A percentile compares a stretch with the other conserved stretches of the same genome.
Conservation (phyloP, 2,113 vertebrate genomes). For the Oostethus manadensis region DNA sequence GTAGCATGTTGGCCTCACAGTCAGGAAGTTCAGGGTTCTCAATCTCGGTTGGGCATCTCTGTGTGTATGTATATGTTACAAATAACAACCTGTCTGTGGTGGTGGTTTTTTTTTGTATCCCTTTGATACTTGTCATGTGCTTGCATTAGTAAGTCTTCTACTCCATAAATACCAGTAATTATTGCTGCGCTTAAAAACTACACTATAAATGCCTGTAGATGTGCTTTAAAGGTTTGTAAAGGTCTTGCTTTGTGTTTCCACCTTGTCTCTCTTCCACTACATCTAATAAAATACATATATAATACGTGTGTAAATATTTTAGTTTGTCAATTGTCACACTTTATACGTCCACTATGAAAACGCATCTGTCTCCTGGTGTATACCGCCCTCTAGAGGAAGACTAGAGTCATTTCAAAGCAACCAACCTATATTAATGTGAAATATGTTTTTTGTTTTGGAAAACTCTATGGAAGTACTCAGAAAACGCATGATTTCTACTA, state of each 20-base stretch:
- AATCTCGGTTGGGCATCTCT: no score
- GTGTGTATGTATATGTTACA: no score
- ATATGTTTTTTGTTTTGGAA: background rate
- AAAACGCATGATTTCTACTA: no score
- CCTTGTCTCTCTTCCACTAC: background rate
- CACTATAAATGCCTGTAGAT: background rate
- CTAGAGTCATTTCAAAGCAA: slow-evolving; percentile 22
- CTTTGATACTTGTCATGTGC: slow-evolving; percentile 62
- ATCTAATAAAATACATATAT: slow-evolving; percentile 1
- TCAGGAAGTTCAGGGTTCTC: no score
- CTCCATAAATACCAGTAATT: slow-evolving; percentile 21
- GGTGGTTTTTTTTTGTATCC: slow-evolving; percentile 53
- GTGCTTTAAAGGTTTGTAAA: background rate
- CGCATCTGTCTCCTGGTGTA: slow-evolving; percentile 15
- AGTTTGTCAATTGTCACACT: background rate
- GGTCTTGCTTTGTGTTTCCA: background rate
- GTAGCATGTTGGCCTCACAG: no score
- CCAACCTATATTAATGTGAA: no score
- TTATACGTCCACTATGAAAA: background rate
- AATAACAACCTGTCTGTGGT: slow-evolving; percentile 69
- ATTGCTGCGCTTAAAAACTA: background rate
- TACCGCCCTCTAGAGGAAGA: slow-evolving; percentile 47
- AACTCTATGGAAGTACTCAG: background rate
- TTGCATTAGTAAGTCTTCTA: slow-evolving; percentile 25
- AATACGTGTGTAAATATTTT: background rate